Conservation (phyloP, 92 coral and sea anemone genomes). For the Epizoanthus ramosus region DNA sequence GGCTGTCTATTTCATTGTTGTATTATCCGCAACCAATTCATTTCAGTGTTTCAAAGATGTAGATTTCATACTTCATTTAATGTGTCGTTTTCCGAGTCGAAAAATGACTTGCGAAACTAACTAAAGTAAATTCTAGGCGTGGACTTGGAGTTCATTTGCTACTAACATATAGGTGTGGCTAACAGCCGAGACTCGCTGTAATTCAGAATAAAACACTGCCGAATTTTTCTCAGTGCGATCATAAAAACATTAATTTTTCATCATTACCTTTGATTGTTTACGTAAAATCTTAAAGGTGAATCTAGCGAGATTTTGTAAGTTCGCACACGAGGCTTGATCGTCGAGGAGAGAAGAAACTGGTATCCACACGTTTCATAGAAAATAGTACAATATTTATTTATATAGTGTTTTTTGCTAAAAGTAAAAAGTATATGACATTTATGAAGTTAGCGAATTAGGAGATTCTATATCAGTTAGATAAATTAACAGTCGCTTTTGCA, state of each 20-base stretch:
- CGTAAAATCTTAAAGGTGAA: constrained; percentile 45
- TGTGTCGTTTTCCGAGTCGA: constrained; percentile 15
- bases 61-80: constrained; percentile 34
- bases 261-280: constrained; percentile 73
- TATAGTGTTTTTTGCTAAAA: constrained; percentile 21
- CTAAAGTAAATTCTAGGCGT: constrained; percentile 56
- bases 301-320: constrained; percentile 38
- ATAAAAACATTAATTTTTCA: constrained; percentile 56
- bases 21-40: constrained; percentile 12
- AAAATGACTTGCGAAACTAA: constrained; percentile 36
- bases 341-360: constrained; percentile 11
- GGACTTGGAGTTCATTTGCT: constrained; percentile 61
- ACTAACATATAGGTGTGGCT: constrained; percentile 64
- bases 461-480: constrained; percentile 23
- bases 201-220: constrained; percentile 51
- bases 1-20: constrained; percentile 16
- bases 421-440: constrained; percentile 33
- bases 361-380: constrained; percentile 18
- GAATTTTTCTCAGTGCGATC: constrained; percentile 58
- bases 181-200: constrained; percentile 19
- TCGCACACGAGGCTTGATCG: constrained; percentile 7
- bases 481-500: constrained; percentile 34
- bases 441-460: constrained; percentile 38
- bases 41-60: constrained; percentile 18
- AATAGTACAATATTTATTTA: constrained; percentile 19